Conservation (phyloP, 2,888 invertebrate genomes). For the Deroplatys truncata region DNA sequence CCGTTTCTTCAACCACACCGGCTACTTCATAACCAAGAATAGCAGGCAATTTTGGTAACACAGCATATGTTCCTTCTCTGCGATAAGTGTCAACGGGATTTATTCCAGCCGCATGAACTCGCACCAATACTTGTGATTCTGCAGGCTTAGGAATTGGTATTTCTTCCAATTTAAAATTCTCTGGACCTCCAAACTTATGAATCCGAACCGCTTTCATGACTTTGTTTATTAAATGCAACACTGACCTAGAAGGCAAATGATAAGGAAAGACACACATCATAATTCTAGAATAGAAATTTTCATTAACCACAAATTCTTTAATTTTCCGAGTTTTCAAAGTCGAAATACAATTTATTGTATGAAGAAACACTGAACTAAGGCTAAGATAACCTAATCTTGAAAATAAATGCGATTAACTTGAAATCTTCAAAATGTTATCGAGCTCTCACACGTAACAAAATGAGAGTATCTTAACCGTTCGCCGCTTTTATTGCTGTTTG, state of each 20-base stretch:
- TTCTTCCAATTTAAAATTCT: constrained; percentile 42
- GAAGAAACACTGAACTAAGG: neutral
- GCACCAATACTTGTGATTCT: constrained; percentile 47
- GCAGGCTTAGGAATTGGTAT: constrained; percentile 18
- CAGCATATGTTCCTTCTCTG: constrained; percentile 45
- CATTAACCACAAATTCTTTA: neutral
- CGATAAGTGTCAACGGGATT: constrained; percentile 58
- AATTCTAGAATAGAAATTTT: neutral
- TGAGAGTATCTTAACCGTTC: neutral
- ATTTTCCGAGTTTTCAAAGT: neutral
- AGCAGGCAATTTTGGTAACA: constrained; percentile 48
- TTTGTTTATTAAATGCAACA: neutral
- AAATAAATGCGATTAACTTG: neutral
- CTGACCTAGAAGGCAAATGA: neutral
- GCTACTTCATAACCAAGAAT: constrained; percentile 52
- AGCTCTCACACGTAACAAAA: neutral
- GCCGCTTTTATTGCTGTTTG: neutral
- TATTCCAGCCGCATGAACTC: constrained; percentile 48
- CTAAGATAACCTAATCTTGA: neutral
- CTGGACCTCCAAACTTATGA: constrained; percentile 45
- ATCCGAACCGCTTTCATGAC: constrained; percentile 43
- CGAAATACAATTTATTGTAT: neutral
- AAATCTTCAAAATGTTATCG: neutral
- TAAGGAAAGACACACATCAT: neutral
- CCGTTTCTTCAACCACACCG: constrained; percentile 48